Evolutionary conservation across 2,113 vertebrate species (phyloP).

Genomic region (Perccottus glenii): DNA sequence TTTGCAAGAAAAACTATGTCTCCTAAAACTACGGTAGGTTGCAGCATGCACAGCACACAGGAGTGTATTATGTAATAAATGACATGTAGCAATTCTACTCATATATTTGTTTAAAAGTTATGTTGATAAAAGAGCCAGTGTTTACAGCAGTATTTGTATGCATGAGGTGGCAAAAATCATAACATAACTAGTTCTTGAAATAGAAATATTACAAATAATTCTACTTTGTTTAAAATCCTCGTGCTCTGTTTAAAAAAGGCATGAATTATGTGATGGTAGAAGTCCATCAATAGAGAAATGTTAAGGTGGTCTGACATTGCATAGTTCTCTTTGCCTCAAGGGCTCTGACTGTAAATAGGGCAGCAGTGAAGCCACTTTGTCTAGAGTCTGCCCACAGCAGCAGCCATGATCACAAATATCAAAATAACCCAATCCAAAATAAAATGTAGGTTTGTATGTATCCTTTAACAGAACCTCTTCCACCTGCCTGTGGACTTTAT

Average conservation of each 20-base stretch:
- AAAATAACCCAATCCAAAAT: not conserved
- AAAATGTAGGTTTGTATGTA: not conserved
- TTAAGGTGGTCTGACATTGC: slow-evolving; percentile 45
- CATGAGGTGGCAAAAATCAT: slow-evolving; percentile 43
- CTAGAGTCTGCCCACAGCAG: slow-evolving; percentile 51
- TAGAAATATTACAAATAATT: no score
- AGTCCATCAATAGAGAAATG: slow-evolving; percentile 39
- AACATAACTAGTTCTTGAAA: slow-evolving; percentile 26
- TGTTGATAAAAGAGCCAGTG: not conserved
- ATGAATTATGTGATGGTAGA: slow-evolving; percentile 1
- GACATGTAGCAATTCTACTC: slow-evolving; percentile 21
- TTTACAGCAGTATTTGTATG: slow-evolving; percentile 19
- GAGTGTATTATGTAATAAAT: slow-evolving; percentile 25
- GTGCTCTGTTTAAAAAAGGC: no score
- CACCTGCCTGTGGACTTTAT: slow-evolving; percentile 48
- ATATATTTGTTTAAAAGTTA: slow-evolving; percentile 29
- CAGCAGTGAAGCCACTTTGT: slow-evolving; percentile 53
- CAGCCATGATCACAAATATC: not conserved
- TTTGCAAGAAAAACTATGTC: not conserved
- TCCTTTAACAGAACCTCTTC: not conserved
- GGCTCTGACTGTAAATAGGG: slow-evolving; percentile 67
- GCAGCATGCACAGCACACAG: not conserved
- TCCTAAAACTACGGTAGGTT: slow-evolving; percentile 19
- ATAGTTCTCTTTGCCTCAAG: slow-evolving; percentile 59
- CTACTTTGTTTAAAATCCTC: no score